A percentile compares a stretch with the other conserved stretches of the same genome.
Conservation (phyloP, 2,797 vertebrate species). For the Percopsis omiscomaycus region DNA sequence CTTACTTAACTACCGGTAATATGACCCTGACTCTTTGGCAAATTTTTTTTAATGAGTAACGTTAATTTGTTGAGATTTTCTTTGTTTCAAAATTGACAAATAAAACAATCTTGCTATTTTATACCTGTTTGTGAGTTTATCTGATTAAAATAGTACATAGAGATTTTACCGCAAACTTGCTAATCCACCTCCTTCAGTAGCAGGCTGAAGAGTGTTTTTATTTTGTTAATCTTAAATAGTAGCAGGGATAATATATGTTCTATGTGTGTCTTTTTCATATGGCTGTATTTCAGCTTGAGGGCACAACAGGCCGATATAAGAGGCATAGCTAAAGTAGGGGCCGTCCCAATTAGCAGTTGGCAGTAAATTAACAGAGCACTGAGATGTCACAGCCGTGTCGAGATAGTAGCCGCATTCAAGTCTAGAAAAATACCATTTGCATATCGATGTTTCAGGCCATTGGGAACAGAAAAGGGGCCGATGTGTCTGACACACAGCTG, state of each 20-base stretch:
- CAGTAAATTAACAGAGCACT: constrained; percentile 63
- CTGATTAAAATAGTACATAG: background rate
- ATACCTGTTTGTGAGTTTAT: background rate
- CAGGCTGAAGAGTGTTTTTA: background rate
- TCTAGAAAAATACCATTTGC: constrained; percentile 63
- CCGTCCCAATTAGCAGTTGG: constrained; percentile 69
- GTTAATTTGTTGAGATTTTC: background rate
- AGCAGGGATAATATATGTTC: constrained; percentile 30
- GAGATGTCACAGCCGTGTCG: constrained; percentile 48
- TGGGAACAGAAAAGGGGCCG: constrained; percentile 54
- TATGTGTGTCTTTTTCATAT: constrained; percentile 22
- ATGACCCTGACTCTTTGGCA: background rate
- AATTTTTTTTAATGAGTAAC: too few species aligned
- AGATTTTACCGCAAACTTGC: constrained; percentile 2
- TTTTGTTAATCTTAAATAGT: background rate
- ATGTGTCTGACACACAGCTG: constrained; percentile 79
- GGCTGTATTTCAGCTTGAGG: constrained; percentile 51
- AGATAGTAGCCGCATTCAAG: constrained; percentile 71
- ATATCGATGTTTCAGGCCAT: constrained; percentile 54
- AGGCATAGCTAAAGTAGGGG: constrained; percentile 48
- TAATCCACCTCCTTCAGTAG: background rate
- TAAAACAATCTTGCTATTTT: constrained; percentile 22
- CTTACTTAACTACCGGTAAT: background rate
- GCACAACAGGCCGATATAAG: constrained; percentile 46
- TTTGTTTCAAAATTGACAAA: constrained; percentile 24